phyloP scores from a whole-genome alignment of 2,797 vertebrate species.

The Pipistrellus nathusii region DNA sequence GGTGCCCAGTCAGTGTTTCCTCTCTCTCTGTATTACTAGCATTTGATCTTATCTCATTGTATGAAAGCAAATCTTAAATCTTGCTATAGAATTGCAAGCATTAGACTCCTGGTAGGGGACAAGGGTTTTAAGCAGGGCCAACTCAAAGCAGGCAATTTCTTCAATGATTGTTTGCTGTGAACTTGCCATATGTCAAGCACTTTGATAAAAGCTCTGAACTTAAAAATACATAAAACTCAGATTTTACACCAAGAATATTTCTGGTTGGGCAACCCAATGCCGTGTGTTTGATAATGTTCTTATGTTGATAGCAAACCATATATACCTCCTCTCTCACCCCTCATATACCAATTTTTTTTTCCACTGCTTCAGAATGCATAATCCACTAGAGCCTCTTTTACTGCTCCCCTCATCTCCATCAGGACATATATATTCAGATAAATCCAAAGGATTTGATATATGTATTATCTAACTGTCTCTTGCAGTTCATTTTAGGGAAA shows the following conservation, averaged over 20 bases:
- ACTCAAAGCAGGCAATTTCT: background rate
- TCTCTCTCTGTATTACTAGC: background rate
- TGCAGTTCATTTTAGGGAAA: background rate
- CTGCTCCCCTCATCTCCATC: rapidly evolving
- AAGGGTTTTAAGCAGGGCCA: background rate
- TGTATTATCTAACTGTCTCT: background rate
- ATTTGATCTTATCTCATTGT: background rate
- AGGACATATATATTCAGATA: background rate
- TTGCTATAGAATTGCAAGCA: background rate
- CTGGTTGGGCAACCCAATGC: rapidly evolving
- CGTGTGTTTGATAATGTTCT: background rate
- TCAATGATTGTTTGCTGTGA: background rate
- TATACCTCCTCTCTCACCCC: background rate
- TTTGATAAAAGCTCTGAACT: background rate
- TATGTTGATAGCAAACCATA: background rate
- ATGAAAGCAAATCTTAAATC: background rate
- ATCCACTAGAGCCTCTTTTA: rapidly evolving
- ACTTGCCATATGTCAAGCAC: background rate
- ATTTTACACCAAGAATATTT: background rate
- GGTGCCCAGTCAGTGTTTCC: background rate
- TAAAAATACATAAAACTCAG: background rate
- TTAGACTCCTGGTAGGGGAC: background rate
- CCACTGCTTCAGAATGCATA: background rate
- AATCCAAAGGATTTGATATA: background rate
- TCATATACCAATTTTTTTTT: background rate